Evolutionary conservation across 2,113 vertebrate species (phyloP).

Genomic region (Tylochromis polylepis): DNA sequence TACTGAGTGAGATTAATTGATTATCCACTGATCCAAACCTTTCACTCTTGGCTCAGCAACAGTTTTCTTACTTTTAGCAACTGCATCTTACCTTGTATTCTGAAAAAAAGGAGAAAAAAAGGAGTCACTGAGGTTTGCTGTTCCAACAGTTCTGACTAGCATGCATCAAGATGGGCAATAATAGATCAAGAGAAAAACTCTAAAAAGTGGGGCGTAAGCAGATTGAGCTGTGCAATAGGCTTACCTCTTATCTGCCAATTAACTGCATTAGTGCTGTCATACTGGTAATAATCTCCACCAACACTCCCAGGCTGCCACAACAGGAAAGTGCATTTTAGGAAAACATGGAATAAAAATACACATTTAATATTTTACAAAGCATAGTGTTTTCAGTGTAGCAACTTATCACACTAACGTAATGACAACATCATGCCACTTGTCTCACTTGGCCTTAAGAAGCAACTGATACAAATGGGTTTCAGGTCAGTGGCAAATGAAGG

Average conservation of each 20-base stretch:
- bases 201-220: background rate
- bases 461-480: conserved; percentile 11
- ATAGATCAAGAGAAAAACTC: background rate
- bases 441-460: background rate
- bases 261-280: conserved; percentile 88
- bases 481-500: background rate
- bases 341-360: background rate
- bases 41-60: background rate
- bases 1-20: background rate
- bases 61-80: background rate
- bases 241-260: conserved; percentile 95
- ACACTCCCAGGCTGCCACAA: conserved; percentile 69
- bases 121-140: background rate
- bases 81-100: conserved; percentile 91
- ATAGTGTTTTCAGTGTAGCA: background rate
- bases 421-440: background rate
- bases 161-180: background rate
- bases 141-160: background rate
- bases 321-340: background rate
- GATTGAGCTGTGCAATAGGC: background rate
- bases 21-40: conserved; percentile 1
- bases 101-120: conserved; percentile 51
- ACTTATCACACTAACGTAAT: background rate
- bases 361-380: background rate
- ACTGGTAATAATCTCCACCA: conserved; percentile 86